Evolutionary conservation across 2,888 invertebrate species (phyloP).

Genomic region (Dicyrtoma fusca): DNA sequence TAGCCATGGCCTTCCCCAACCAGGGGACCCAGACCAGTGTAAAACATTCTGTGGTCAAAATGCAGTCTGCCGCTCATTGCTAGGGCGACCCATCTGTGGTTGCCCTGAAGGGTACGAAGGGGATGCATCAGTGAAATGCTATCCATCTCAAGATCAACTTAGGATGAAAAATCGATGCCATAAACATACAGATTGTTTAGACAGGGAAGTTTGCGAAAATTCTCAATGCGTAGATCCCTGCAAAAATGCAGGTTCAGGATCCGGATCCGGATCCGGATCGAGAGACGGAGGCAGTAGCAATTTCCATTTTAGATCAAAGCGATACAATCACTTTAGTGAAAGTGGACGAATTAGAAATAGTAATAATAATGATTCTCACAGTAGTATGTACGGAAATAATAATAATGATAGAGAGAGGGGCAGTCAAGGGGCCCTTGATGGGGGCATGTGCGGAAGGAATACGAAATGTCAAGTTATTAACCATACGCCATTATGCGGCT

Average conservation of each 20-base stretch:
- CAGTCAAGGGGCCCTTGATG: not conserved
- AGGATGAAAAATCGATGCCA: constrained; percentile 40
- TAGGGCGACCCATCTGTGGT: constrained; percentile 49
- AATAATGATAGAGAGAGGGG: no score
- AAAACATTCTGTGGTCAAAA: constrained; percentile 50
- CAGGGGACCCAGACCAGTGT: constrained; percentile 39
- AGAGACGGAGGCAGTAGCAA: not conserved
- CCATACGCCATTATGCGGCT: constrained; percentile 51
- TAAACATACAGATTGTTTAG: constrained; percentile 49
- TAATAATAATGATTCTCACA: not conserved
- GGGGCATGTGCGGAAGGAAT: constrained; percentile 44
- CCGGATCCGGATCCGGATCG: not conserved
- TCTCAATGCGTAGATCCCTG: constrained; percentile 52
- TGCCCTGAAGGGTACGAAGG: constrained; percentile 36
- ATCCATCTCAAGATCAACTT: constrained; percentile 30
- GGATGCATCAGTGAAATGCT: constrained; percentile 49
- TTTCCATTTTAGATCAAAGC: constrained; percentile 1
- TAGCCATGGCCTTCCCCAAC: not conserved
- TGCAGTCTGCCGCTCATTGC: constrained; percentile 48
- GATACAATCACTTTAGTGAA: constrained; percentile 9
- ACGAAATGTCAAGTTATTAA: constrained; percentile 49
- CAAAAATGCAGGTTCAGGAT: not conserved
- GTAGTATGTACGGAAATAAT: not conserved
- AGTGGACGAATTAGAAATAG: constrained; percentile 4
- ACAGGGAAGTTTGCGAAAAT: constrained; percentile 47